Base-by-base conservation (phyloP, 2,888 invertebrate species). In the Cheilosia vernalis region DNA sequence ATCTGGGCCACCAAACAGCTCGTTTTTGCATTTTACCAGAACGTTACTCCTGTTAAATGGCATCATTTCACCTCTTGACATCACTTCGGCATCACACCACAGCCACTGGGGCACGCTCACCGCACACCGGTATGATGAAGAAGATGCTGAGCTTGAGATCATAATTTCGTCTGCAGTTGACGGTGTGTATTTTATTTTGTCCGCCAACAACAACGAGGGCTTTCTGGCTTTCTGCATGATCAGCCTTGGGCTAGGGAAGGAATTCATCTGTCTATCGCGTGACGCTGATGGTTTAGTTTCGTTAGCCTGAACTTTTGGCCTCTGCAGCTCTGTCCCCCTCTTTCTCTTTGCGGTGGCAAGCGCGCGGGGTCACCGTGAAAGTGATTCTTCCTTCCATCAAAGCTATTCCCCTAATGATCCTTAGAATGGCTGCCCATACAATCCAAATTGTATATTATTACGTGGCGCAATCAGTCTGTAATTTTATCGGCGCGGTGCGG, bases 51-150 rank as follows among this genome's bases (percentile, higher is more conserved):
- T 72, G 70, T 72, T 79, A 64, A 72, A 64, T 58, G 70, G 58
- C 70, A 79, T 49, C 78, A 72, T 51, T 72, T 79, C 64, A 79
- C 78, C 78, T 79, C 58, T 79, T 79, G 78, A 60, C 61, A 63
- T 49, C 67, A 53, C 80, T 49, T 24, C 47, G 27, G 17, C 49
- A 37, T 44, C 55, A 44, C 37, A 55, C 33, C 44, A n/a, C 44
- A 17, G n/a, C 37, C 37, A 44, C 44, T 7, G n/a, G 17, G 7
- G 6, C 44, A 17, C 44, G 6, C 27, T 19, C 42, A 24, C 44
- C 17, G n/a, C 44, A n/a, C 61, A n/a, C 24, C 27, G 17, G n/a
- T 30, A 13, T 37, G 13, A 37, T 13, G 37, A 37, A 37, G 49
- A 73, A 51, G 55, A 80, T 27, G 55, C 33, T 69, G 76, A 63